A percentile compares a stretch with the other conserved stretches of the same genome.
Conservation (phyloP, 2,113 vertebrate species). For the Halcyon malimbica region DNA sequence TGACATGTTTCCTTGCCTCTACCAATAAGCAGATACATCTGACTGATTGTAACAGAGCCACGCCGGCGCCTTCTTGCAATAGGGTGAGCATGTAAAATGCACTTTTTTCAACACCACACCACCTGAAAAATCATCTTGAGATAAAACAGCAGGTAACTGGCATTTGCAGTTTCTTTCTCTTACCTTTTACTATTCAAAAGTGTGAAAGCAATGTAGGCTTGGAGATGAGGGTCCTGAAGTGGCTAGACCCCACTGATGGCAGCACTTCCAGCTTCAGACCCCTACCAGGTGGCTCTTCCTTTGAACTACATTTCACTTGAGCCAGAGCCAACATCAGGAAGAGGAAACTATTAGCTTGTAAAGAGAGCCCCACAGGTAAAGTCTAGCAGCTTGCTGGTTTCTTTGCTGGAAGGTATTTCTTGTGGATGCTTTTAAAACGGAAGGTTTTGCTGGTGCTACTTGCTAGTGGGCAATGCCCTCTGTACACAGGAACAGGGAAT, state of each 20-base stretch:
- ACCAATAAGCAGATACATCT: not conserved
- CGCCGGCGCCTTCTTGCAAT: not conserved
- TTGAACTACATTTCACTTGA: not conserved
- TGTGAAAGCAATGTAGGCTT: not conserved
- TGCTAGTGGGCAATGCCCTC: not conserved
- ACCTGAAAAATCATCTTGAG: not conserved
- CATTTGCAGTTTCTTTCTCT: not conserved
- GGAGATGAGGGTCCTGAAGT: not conserved
- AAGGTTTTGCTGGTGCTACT: not conserved
- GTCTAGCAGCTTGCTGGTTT: not conserved
- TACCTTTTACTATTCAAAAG: not conserved
- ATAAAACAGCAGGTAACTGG: not conserved
- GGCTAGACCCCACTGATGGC: fast-evolving
- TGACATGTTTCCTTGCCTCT: not conserved
- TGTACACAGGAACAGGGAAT: not conserved
- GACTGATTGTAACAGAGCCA: not conserved
- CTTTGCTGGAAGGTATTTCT: not conserved
- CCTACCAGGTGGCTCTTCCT: not conserved
- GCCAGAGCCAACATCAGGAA: fast-evolving
- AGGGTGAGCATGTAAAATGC: fast-evolving
- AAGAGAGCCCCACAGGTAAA: not conserved
- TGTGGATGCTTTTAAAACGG: not conserved
- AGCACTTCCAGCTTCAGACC: not conserved
- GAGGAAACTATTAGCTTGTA: not conserved
- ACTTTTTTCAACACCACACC: not conserved